Evolutionary conservation across 2,797 vertebrate genomes (phyloP).

Genomic region (Alcedo quadribrachys): DNA sequence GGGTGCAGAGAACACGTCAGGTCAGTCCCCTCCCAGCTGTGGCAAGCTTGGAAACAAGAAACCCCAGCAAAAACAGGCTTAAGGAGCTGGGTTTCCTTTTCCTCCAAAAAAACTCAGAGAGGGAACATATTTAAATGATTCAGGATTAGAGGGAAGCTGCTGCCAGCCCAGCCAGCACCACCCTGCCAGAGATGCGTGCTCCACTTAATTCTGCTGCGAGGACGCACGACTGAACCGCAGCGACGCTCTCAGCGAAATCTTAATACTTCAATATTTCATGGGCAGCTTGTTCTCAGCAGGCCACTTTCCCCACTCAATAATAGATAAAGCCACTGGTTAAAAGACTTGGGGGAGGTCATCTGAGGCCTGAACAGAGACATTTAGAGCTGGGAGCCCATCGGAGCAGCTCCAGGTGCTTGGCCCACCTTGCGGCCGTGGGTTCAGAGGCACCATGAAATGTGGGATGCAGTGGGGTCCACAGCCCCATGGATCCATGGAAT

Average conservation of each 20-base stretch:
- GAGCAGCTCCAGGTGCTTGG: background rate
- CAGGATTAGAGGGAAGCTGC: background rate
- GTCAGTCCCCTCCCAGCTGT: background rate
- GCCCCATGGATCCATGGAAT: background rate
- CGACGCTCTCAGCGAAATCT: constrained; percentile 55
- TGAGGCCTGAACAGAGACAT: background rate
- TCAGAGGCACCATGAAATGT: background rate
- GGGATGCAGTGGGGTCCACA: background rate
- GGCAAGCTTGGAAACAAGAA: background rate
- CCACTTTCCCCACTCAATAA: constrained; percentile 63
- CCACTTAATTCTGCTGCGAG: constrained; percentile 25
- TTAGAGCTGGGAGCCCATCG: background rate
- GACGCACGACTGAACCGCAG: constrained; percentile 37
- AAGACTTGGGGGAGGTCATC: constrained; percentile 51
- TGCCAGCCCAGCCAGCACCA: background rate
- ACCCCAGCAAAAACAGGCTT: background rate
- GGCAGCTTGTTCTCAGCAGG: constrained; percentile 60
- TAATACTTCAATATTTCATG: constrained; percentile 75
- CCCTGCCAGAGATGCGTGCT: constrained; percentile 4
- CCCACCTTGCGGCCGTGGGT: background rate
- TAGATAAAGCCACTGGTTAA: constrained; percentile 49
- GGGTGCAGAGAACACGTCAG: background rate
- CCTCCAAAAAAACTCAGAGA: background rate
- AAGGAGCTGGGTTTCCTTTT: background rate
- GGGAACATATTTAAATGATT: constrained; percentile 39